Conservation (phyloP, 2,113 vertebrate species). For the Sinocyclocheilus maitianheensis region DNA sequence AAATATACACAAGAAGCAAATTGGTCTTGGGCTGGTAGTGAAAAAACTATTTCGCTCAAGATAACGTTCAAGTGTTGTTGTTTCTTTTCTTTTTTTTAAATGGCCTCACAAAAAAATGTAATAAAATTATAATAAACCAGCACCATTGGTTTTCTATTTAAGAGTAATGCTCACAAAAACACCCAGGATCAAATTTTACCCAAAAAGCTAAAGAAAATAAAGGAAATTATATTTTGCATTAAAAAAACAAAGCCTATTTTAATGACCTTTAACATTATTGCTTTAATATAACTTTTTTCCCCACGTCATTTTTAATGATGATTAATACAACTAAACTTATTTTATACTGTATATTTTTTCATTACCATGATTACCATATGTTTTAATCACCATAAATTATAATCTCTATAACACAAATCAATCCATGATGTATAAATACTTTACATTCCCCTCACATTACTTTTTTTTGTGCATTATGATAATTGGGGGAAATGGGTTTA, state of each 20-base stretch:
- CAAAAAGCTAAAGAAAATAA: neutral
- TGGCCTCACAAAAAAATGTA: neutral
- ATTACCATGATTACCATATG: no score
- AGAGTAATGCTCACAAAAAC: neutral
- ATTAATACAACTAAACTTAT: neutral
- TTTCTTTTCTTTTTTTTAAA: neutral
- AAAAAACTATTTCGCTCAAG: neutral
- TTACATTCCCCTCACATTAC: neutral
- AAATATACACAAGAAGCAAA: constrained; percentile 18
- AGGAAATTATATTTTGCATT: neutral
- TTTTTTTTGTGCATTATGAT: neutral
- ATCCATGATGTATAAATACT: neutral
- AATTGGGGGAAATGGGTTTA: neutral
- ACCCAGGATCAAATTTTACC: neutral
- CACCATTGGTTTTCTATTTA: constrained; percentile 1
- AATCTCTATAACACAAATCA: neutral
- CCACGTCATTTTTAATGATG: neutral
- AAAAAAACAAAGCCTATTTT: neutral
- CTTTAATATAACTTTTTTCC: neutral
- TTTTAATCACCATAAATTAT: constrained; percentile 7
- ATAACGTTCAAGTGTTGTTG: neutral
- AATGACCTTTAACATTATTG: neutral
- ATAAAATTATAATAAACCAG: neutral
- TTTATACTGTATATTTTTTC: neutral
- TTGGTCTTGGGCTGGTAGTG: constrained; percentile 5